These are phyloP conservation scores for Acomys russatus DNA, from an alignment of 2,797 vertebrate species.

Conservation along the genomic window DNA sequence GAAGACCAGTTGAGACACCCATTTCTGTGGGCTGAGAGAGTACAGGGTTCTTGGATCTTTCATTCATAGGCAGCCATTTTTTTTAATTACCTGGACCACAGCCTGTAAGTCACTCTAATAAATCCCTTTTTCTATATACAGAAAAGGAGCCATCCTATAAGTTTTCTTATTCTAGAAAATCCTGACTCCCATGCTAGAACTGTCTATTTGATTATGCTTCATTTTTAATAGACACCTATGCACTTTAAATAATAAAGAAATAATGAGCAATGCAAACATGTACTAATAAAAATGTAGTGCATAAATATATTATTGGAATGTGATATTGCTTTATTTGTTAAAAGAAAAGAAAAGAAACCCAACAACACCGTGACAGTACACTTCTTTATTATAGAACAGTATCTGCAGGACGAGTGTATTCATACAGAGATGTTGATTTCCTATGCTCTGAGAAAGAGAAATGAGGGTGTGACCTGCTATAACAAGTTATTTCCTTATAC, in stretches of 20 bases:
- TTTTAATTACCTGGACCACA: neutral
- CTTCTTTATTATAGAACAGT: neutral
- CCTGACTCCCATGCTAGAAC: neutral
- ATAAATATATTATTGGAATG: slow-evolving; percentile 3
- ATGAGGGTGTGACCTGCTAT: neutral
- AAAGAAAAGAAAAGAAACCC: neutral
- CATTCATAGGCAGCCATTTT: neutral
- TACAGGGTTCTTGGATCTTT: neutral
- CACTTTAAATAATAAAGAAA: slow-evolving; percentile 21
- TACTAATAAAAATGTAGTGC: neutral
- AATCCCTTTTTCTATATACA: neutral
- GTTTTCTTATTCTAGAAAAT: neutral
- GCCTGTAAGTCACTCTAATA: neutral
- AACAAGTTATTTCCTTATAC: slow-evolving; percentile 35
- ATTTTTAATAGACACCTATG: neutral
- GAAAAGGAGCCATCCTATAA: neutral
- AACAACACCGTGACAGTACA: neutral
- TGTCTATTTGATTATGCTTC: neutral
- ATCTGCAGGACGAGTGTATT: neutral
- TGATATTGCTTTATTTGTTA: slow-evolving; percentile 18
- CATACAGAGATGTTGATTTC: neutral
- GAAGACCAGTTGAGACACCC: neutral
- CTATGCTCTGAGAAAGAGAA: neutral
- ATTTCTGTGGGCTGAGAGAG: neutral
- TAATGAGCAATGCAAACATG: neutral